Evolutionary conservation across 2,888 invertebrate species (phyloP), one percentile per base, ranked within the genome.

Genomic region (Xestia rhomboidea): DNA sequence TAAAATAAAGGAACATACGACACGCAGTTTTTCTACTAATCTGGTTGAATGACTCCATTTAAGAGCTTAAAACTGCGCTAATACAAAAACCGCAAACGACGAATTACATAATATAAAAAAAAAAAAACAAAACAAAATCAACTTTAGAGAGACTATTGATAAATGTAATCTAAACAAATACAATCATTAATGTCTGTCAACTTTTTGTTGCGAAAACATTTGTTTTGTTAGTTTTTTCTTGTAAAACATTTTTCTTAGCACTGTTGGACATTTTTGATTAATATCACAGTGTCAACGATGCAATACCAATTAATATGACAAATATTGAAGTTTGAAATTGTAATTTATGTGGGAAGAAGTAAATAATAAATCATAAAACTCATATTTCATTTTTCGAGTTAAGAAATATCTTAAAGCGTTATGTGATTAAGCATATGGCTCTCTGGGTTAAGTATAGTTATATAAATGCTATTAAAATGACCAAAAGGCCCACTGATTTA

Each of bases 161-260:
- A 77, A 79, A 79, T 70, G 41, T 63, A 18, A 80, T 77, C 73
- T 79, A 76, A 84, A 79, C 76, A 76, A 69, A 77, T 62, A 41
- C 76, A 76, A 38, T 27, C 18, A 76, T 84, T 73, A 68, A 66
- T 74, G 38, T 57, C 34, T 66, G 76, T 81, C 77, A 79, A 68
- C 18, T 76, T 87, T 77, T 84, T 87, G 68, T 76, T 41, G 21
- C 60, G 21, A 63, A 77, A 73, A 41, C 54, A 83, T 87, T 79
- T 77, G 63, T 74, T 63, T n/a, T 15, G 15, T 44, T 38, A 34
- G 21, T 8, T 83, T 80, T 77, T 73, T 63, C 34, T 73, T 66
- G 44, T 67, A 51, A 66, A 62, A 54, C 64, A 49, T 74, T 66
- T 57, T 71, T 76, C 34, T 66, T 66, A 21, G n/a, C 30, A 27